Base-by-base conservation (phyloP, 1,140 invertebrate genomes). In the Samia ricini region DNA sequence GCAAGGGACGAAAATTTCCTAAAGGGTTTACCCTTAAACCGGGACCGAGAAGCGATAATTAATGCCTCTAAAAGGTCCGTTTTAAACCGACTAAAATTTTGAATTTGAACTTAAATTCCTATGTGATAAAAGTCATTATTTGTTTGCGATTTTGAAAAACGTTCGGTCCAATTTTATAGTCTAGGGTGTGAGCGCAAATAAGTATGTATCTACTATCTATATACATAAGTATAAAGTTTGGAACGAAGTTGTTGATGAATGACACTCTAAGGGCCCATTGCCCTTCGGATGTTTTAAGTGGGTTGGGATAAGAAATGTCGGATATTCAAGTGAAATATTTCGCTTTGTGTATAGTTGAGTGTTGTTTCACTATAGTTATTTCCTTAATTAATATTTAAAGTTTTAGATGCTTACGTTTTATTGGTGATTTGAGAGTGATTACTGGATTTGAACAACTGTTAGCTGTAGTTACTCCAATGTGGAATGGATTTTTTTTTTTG, bases 201-300 rank as follows among this genome's bases (percentile, higher is more conserved):
- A 88, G 56, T 57, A 57, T 57, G 56, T 57, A 57, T 57, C 22
- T 56, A 42, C n/a, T 57, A 57, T 57, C 22, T 56, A 42, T 26
- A 21, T 57, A 59, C 36, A 50, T 89, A 89, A 88, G 83, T 87
- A 80, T 76, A 83, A 88, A 89, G 84, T 88, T 88, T 66, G 85
- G 64, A 76, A 75, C 76, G 76, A 20, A 88, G 80, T 85, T 81
- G 78, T 87, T 90, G 88, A 90, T 90, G 88, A 88, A 90, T 88
- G 88, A 90, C 88, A 90, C 88, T 90, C 88, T 26, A 73, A 73
- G 87, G 87, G 74, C 80, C 87, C 85, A 89, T 89, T 87, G 85
- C 87, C 87, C 87, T 89, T 89, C 85, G 84, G 84, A 85, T 81
- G 87, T 87, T 89, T 89, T 85, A 89, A 88, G 80, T 83, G 84